Conservation (phyloP, 2,113 vertebrate genomes). For the Lepus americanus region DNA sequence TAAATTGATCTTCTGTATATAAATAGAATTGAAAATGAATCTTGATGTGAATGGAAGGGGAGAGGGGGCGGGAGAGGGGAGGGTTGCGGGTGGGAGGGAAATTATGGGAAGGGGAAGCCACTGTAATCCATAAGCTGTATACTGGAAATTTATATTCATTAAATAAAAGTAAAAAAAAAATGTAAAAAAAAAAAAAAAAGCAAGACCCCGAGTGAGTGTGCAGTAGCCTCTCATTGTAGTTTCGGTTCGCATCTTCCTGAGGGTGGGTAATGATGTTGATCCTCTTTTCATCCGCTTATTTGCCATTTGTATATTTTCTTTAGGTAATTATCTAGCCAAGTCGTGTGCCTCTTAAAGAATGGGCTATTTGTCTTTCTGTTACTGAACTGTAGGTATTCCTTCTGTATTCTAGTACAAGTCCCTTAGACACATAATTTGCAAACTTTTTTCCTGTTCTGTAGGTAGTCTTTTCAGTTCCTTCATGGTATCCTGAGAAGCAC, state of each 20-base stretch:
- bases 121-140: no score
- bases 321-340: background rate
- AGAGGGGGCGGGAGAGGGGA: no score
- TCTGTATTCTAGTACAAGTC: background rate
- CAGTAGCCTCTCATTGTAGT: background rate
- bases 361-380: slow-evolving; percentile 18
- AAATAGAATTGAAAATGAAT: no score
- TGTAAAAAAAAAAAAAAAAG: no score
- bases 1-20: no score
- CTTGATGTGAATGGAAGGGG: no score
- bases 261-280: background rate
- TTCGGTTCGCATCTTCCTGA: background rate
- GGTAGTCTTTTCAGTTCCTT: background rate
- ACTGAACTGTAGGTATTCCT: background rate
- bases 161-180: no score
- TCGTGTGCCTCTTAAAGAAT: background rate
- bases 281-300: background rate
- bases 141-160: no score
- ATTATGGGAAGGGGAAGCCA: no score
- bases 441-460: slow-evolving; percentile 7
- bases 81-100: no score
- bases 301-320: background rate
- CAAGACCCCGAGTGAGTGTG: background rate
- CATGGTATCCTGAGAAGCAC: background rate
- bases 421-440: background rate